These are phyloP conservation scores for Plagiodera versicolora DNA, from an alignment of 2,888 invertebrate species.

Conservation along the genomic window DNA sequence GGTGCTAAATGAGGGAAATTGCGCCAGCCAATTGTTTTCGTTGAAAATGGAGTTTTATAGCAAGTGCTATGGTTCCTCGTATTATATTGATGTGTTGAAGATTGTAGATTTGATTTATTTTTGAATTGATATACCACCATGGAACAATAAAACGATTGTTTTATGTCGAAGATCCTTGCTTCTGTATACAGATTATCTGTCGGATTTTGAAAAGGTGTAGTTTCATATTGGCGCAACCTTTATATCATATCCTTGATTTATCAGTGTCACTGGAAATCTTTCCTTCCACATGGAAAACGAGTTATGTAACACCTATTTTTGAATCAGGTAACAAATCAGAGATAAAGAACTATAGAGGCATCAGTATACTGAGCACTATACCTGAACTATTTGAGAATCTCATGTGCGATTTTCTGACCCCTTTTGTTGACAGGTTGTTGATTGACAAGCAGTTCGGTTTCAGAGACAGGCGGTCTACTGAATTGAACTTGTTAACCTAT, in stretches of 20 bases:
- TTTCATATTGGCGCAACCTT: not conserved
- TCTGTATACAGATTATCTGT: too few species aligned
- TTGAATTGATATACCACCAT: not conserved
- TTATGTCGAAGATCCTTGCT: not conserved
- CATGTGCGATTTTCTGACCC: not conserved
- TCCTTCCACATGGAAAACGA: conserved; percentile 3
- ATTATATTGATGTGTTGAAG: not conserved
- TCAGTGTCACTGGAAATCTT: not conserved
- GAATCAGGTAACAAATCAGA: too few species aligned
- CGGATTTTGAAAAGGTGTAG: not conserved
- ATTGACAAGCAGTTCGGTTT: not conserved
- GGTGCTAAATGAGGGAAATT: not conserved
- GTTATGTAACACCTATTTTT: conserved; percentile 2
- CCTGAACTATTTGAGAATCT: not conserved
- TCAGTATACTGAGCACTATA: conserved; percentile 1
- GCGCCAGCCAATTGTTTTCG: not conserved
- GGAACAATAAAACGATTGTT: not conserved
- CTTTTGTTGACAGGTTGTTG: not conserved
- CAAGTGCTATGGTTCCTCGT: not conserved
- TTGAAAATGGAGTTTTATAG: not conserved
- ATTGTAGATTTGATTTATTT: not conserved
- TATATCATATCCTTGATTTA: not conserved
- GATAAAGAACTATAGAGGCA: not conserved
- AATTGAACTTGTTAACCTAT: not conserved
- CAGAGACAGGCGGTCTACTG: conserved; percentile 1